Evolutionary conservation across 2,113 vertebrate species (phyloP), one percentile per base, ranked within the genome.

Genomic region (Entelurus aequoreus): DNA sequence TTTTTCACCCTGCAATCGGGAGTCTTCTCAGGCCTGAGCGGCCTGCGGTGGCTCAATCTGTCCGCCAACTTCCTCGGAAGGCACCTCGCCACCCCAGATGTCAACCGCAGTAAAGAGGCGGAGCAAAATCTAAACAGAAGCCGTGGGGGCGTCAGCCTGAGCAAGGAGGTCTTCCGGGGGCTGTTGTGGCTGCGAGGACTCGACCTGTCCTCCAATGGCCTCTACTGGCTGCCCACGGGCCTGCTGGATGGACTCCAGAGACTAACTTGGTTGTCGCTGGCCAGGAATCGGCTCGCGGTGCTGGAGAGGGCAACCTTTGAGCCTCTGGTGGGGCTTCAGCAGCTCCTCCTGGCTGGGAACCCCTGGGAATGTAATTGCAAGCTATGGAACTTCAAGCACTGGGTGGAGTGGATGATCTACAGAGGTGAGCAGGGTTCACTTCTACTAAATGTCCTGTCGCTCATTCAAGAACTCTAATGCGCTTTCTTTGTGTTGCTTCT

Each of bases 381-480:
- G 70, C 88, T 98, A 52, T 90, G 93, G 8, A 92, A 93, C 54
- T 94, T 98, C 88, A 97, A 94, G 79, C 92, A 95, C 85, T 97
- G 94, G 95, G 90, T 98, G 87, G 96, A 98, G 78, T 98, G 95
- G 95, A 89, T 98, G 83, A 90, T 93, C 62, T 97, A 94, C 75
- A 86, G 93, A 87, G 95, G 95, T 97, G 67, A 88, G 87, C 53
- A 35, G 35, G 10, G 54, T 19, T 51, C 52, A 15, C 11, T 14
- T 54, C 52, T 54, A 14, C 5, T 37, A 14, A 55, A 38, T 15
- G 12, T 54, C 28, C 8, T 8, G 8, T 37, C 7, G 2, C 12
- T 36, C 13, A 51, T 35, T 19, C 9, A 8, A 12, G 1, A 21
- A 58, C 5, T 28, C 15, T 60, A 42, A 19, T 72, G 8, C 4